phyloP scores from a whole-genome alignment of 2,113 vertebrate species.

The Uria lomvia region DNA sequence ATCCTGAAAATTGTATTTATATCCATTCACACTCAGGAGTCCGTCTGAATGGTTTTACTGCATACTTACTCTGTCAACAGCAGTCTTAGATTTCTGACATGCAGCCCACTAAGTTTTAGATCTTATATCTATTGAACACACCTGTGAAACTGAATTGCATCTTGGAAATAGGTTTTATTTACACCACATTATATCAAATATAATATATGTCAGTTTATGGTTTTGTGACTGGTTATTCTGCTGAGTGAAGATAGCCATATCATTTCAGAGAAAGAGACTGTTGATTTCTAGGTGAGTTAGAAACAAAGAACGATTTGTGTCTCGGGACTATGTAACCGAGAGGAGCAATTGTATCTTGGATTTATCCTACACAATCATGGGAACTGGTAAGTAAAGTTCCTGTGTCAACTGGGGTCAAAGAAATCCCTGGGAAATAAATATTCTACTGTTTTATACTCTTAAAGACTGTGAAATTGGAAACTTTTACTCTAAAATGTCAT shows the following conservation, averaged over 20 bases:
- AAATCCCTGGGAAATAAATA: conserved; percentile 1
- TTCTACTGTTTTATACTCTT: not conserved
- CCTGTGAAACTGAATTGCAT: not conserved
- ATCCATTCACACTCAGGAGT: not conserved
- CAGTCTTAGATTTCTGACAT: not conserved
- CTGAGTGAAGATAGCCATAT: not conserved
- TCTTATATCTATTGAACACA: not conserved
- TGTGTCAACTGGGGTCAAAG: not conserved
- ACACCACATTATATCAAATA: not conserved
- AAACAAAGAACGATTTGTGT: not conserved
- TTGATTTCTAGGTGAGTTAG: not conserved
- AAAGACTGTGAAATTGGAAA: conserved; percentile 14
- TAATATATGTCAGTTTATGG: not conserved
- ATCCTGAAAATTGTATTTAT: not conserved
- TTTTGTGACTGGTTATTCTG: not conserved
- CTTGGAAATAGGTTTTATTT: conserved; percentile 7
- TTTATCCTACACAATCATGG: not conserved
- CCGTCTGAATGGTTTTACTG: not conserved
- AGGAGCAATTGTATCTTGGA: not conserved
- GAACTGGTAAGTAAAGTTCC: not conserved
- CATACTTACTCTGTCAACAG: not conserved
- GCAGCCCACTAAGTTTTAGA: not conserved
- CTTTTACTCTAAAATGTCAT: not conserved
- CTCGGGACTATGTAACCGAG: not conserved
- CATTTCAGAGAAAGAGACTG: not conserved